Evolutionary conservation across 2,113 vertebrate genomes (phyloP).

Genomic region (Kryptolebias marmoratus): DNA sequence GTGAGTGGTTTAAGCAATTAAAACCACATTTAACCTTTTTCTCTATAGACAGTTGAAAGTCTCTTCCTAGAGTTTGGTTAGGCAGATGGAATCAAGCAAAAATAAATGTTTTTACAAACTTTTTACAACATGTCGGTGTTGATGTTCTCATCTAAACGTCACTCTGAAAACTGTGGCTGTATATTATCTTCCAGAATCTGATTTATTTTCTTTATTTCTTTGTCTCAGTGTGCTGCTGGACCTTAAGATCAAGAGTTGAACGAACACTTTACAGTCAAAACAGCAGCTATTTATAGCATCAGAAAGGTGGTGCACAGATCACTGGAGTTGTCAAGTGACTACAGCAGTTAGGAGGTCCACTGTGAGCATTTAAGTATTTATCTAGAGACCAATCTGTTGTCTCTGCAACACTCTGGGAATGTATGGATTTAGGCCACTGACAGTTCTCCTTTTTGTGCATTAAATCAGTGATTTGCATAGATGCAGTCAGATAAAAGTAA

Average conservation of each 20-base stretch:
- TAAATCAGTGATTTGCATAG: background rate
- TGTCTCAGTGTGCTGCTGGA: background rate
- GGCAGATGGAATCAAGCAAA: no score
- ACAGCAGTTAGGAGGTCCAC: no score
- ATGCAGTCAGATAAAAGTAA: constrained; percentile 3
- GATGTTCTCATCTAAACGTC: background rate
- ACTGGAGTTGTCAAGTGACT: background rate
- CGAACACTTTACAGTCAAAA: background rate
- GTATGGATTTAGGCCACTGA: background rate
- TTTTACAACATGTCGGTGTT: background rate
- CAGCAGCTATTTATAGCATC: background rate
- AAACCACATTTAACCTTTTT: no score
- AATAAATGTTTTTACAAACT: no score
- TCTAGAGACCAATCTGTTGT: no score
- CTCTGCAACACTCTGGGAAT: background rate
- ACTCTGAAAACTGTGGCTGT: background rate
- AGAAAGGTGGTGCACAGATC: background rate
- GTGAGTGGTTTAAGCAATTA: no score
- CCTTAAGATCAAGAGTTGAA: background rate
- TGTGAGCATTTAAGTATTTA: background rate
- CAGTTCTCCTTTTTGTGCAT: background rate
- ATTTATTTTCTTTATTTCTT: constrained; percentile 4
- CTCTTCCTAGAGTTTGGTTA: no score
- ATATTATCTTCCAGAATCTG: background rate
- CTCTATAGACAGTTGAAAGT: no score